Evolutionary conservation across 2,113 vertebrate species (phyloP).

Genomic region (Lasiurus borealis): DNA sequence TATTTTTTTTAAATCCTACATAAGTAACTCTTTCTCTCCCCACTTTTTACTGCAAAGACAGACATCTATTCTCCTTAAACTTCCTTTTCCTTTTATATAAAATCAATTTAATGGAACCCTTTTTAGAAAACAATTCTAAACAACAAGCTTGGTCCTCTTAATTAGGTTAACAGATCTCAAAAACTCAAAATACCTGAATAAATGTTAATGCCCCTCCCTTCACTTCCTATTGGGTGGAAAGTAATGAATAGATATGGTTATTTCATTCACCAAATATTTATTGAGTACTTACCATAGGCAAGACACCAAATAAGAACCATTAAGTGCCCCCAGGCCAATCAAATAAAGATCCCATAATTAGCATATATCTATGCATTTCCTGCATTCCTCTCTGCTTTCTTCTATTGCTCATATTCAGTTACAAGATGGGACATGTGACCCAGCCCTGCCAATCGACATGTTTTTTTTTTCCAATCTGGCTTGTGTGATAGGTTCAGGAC

Average conservation of each 20-base stretch:
- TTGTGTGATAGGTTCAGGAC: not conserved
- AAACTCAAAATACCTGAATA: not conserved
- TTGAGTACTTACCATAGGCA: not conserved
- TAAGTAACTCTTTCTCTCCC: not conserved
- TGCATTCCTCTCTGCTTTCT: not conserved
- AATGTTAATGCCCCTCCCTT: not conserved
- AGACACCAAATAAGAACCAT: not conserved
- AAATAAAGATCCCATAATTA: not conserved
- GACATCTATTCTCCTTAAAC: not conserved
- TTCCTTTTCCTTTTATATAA: constrained; percentile 14
- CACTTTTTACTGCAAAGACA: not conserved
- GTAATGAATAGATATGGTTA: not conserved
- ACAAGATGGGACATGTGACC: not conserved
- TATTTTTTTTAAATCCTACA: not conserved
- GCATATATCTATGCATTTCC: not conserved
- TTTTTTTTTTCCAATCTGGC: not conserved
- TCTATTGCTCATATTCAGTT: not conserved
- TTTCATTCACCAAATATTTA: constrained; percentile 12
- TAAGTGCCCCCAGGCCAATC: not conserved
- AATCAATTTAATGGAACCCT: not conserved
- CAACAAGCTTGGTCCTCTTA: not conserved
- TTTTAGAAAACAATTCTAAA: constrained; percentile 13
- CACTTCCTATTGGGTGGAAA: not conserved
- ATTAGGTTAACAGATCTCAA: not conserved
- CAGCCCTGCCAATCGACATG: not conserved